Conservation (phyloP, 2,888 invertebrate genomes). For the Lepidocyrtinus sp. region DNA sequence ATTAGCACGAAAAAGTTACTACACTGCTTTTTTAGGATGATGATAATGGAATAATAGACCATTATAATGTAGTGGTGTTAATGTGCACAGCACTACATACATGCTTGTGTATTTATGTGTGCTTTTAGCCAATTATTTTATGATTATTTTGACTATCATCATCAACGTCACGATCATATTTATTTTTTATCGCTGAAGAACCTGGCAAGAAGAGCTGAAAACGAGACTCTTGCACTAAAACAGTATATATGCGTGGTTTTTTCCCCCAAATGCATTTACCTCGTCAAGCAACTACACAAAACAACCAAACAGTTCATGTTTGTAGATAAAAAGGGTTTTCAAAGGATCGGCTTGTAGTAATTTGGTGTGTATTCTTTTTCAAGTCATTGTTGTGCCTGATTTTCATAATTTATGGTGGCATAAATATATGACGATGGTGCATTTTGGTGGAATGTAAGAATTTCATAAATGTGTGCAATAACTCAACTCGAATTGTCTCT, state of each 20-base stretch:
- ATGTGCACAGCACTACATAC: neutral
- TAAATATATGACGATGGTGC: slow-evolving; percentile 13
- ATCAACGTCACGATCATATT: slow-evolving; percentile 16
- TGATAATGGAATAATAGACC: neutral
- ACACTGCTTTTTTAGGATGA: neutral
- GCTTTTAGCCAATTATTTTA: slow-evolving; percentile 44
- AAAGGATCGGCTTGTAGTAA: slow-evolving; percentile 31
- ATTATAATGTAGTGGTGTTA: slow-evolving; percentile 2
- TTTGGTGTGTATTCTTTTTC: slow-evolving; percentile 17
- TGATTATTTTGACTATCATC: slow-evolving; percentile 49
- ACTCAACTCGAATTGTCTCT: slow-evolving; percentile 39
- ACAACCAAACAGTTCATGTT: slow-evolving; percentile 12
- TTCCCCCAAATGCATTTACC: slow-evolving; percentile 1
- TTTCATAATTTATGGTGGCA: slow-evolving; percentile 28
- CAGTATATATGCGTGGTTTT: neutral
- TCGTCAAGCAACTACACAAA: slow-evolving; percentile 23
- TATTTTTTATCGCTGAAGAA: neutral
- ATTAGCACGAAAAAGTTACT: neutral
- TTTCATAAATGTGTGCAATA: slow-evolving; percentile 46
- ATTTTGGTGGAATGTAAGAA: slow-evolving; percentile 39
- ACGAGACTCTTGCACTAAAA: neutral
- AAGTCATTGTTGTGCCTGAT: slow-evolving; percentile 28
- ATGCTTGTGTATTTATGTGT: no score
- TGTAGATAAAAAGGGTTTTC: neutral
- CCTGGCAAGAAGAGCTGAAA: neutral